Evolutionary conservation across 2,113 vertebrate genomes (phyloP).

Genomic region (Podocnemis expansa): DNA sequence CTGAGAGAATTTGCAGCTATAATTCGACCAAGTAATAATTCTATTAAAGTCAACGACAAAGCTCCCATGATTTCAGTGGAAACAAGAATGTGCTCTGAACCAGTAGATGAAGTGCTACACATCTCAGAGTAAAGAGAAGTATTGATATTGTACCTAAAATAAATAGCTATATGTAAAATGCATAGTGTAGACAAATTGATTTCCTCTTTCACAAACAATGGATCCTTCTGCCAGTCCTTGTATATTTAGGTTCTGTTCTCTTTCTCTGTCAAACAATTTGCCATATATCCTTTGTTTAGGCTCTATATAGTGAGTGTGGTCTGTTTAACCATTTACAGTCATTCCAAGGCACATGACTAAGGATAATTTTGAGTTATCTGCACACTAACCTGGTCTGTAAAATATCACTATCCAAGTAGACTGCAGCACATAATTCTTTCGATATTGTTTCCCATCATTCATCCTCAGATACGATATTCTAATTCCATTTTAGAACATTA

Average conservation of each 20-base stretch:
- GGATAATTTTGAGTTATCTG: no score
- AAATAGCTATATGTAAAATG: constrained; percentile 45
- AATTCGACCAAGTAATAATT: no score
- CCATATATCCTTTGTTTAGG: neutral
- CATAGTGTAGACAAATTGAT: constrained; percentile 1
- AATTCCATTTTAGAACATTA: neutral
- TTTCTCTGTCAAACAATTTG: neutral
- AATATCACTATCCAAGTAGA: no score
- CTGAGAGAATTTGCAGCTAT: neutral
- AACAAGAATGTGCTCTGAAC: neutral
- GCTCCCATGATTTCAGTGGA: neutral
- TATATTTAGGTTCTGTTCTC: neutral
- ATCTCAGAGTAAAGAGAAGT: neutral
- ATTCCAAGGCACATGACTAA: no score
- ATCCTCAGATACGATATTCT: neutral
- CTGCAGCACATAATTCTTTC: neutral
- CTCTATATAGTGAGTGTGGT: neutral
- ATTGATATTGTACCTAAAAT: neutral
- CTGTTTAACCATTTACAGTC: neutral
- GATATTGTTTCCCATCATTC: neutral
- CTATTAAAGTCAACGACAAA: neutral
- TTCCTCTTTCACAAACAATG: constrained; percentile 18
- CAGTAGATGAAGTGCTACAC: neutral
- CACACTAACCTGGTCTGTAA: no score
- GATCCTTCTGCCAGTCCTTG: no score